These are phyloP conservation scores for Gadus macrocephalus DNA, from an alignment of 2,113 vertebrate species.

Conservation along the genomic window DNA sequence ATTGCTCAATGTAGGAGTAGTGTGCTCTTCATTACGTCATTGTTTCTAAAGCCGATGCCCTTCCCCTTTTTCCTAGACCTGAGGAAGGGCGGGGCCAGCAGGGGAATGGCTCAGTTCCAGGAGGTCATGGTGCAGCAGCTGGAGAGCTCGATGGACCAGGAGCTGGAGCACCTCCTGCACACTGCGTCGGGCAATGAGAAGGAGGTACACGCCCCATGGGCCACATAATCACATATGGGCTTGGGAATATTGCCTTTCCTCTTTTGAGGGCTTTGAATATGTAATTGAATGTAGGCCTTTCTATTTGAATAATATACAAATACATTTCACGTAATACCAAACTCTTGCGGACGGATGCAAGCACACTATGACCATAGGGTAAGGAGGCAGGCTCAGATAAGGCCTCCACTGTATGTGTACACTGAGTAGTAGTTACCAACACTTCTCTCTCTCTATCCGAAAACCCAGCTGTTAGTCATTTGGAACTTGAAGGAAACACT, in stretches of 20 bases:
- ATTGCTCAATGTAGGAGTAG: background rate
- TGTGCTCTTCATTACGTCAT: background rate
- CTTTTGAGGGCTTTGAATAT: too few species aligned
- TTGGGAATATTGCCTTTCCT: too few species aligned
- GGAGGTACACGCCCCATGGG: constrained; percentile 69
- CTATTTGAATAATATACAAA: too few species aligned
- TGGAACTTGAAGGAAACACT: constrained; percentile 26
- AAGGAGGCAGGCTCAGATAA: background rate
- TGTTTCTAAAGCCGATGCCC: background rate
- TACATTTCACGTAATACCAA: too few species aligned
- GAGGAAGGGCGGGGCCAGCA: constrained; percentile 76
- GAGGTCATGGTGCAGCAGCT: constrained; percentile 94
- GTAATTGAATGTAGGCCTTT: too few species aligned
- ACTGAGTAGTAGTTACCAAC: background rate
- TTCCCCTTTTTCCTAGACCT: constrained; percentile 71
- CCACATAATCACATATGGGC: too few species aligned
- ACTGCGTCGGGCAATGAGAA: constrained; percentile 75
- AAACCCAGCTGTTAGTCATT: constrained; percentile 55
- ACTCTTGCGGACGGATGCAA: too few species aligned
- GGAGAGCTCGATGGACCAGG: constrained; percentile 88
- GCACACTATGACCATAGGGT: too few species aligned
- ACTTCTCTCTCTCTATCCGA: background rate
- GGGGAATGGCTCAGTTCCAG: constrained; percentile 88
- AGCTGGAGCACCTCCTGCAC: constrained; percentile 85
- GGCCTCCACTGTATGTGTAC: background rate